These are phyloP conservation scores for Turritopsis dohrnii DNA, from an alignment of 30 jellyfish, hydroid and myxozoan species.

Conservation along the genomic window DNA sequence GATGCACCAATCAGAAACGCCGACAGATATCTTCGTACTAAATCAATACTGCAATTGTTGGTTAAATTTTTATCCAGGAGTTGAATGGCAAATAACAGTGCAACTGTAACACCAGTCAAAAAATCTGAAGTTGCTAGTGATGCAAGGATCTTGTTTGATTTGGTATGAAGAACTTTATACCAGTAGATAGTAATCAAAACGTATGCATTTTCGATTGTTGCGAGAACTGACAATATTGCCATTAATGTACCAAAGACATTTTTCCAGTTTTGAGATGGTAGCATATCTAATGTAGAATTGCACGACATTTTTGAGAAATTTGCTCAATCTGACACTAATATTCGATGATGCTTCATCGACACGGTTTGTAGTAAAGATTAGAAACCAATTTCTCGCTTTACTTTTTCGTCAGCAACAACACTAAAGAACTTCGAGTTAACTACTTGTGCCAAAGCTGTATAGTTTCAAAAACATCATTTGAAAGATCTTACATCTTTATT, in stretches of 20 bases:
- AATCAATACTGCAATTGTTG: neutral
- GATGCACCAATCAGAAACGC: constrained; percentile 12
- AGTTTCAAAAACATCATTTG: no score
- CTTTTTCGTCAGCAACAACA: no score
- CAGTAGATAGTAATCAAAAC: constrained; percentile 1
- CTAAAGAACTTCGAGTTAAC: no score
- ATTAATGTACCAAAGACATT: neutral
- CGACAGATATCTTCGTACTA: constrained; percentile 1
- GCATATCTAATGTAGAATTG: neutral
- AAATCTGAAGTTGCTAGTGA: constrained; percentile 23
- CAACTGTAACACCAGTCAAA: neutral
- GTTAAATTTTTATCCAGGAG: neutral
- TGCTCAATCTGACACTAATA: no score
- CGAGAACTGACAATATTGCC: neutral
- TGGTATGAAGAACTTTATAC: neutral
- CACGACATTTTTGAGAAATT: no score
- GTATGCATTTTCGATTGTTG: neutral
- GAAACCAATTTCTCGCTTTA: no score
- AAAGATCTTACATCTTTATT: no score
- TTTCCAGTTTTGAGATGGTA: neutral
- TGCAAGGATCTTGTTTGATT: constrained; percentile 11
- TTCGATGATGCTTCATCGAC: no score
- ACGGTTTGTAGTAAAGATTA: no score
- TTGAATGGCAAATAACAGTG: neutral
- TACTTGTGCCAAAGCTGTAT: no score